These are phyloP conservation scores for Ceyx margarethae DNA, from an alignment of 2,113 vertebrate species.

Conservation along the genomic window DNA sequence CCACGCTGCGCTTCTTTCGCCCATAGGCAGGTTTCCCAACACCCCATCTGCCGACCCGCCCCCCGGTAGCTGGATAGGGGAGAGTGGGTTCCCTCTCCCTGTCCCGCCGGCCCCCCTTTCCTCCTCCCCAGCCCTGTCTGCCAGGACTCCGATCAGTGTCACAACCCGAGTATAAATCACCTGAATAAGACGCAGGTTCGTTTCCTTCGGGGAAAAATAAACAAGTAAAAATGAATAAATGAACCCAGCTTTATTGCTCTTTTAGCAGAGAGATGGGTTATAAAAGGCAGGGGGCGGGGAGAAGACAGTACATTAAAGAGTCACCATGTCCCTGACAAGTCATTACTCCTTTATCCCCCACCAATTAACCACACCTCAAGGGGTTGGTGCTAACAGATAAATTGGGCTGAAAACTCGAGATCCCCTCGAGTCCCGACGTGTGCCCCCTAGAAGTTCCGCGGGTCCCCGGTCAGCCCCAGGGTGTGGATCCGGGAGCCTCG, in stretches of 20 bases:
- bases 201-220: background rate
- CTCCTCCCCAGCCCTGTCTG: background rate
- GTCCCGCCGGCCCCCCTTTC: accelerated
- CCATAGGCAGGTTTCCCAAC: background rate
- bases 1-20: too few relatives aligned
- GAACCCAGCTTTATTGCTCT: background rate
- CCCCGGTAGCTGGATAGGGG: too few relatives aligned
- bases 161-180: background rate
- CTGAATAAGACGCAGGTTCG: background rate
- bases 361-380: slow-evolving; percentile 69
- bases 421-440: too few relatives aligned
- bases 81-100: accelerated
- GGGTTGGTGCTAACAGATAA: slow-evolving; percentile 48
- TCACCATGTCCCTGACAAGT: slow-evolving; percentile 43
- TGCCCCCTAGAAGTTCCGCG: too few relatives aligned
- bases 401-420: slow-evolving; percentile 32
- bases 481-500: too few relatives aligned
- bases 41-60: too few relatives aligned
- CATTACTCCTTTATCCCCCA: slow-evolving; percentile 62
- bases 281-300: background rate
- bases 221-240: background rate
- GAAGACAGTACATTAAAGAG: slow-evolving; percentile 27
- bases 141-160: background rate
- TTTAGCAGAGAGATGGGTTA: background rate
- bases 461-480: too few relatives aligned